Conservation (phyloP, 2,888 invertebrate genomes). For the Caenorhabditis sp. region DNA sequence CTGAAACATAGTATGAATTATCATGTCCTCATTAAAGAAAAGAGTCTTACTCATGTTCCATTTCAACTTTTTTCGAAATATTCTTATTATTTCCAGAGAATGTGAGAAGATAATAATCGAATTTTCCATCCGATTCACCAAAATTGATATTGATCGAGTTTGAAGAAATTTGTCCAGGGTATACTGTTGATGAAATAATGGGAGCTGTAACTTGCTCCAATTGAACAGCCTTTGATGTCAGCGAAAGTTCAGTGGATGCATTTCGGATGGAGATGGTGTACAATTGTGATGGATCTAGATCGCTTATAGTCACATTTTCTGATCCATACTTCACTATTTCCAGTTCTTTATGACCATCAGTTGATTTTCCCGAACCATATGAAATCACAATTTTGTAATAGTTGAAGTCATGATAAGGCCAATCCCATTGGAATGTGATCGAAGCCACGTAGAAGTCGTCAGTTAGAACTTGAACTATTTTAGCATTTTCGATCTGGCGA, state of each 20-base stretch:
- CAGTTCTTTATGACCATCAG: slow-evolving; percentile 30
- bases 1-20: slow-evolving; percentile 42
- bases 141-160: slow-evolving; percentile 69
- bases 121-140: slow-evolving; percentile 64
- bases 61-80: slow-evolving; percentile 63
- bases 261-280: slow-evolving; percentile 64
- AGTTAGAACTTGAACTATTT: slow-evolving; percentile 48
- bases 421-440: slow-evolving; percentile 57
- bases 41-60: slow-evolving; percentile 60
- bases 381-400: slow-evolving; percentile 61
- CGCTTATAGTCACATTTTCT: slow-evolving; percentile 22
- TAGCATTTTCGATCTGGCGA: slow-evolving; percentile 52
- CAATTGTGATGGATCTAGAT: slow-evolving; percentile 57
- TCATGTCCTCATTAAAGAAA: background rate
- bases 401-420: slow-evolving; percentile 59
- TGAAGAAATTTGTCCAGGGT: slow-evolving; percentile 68
- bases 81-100: slow-evolving; percentile 66
- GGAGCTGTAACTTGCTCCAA: slow-evolving; percentile 69
- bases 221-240: slow-evolving; percentile 54
- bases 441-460: slow-evolving; percentile 67
- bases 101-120: slow-evolving; percentile 64
- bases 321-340: slow-evolving; percentile 8
- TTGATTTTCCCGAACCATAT: slow-evolving; percentile 34
- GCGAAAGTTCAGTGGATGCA: slow-evolving; percentile 59
- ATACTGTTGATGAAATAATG: slow-evolving; percentile 67